These are phyloP conservation scores for Drosophila repleta DNA, from an alignment of 1,140 invertebrate species.

Conservation along the genomic window DNA sequence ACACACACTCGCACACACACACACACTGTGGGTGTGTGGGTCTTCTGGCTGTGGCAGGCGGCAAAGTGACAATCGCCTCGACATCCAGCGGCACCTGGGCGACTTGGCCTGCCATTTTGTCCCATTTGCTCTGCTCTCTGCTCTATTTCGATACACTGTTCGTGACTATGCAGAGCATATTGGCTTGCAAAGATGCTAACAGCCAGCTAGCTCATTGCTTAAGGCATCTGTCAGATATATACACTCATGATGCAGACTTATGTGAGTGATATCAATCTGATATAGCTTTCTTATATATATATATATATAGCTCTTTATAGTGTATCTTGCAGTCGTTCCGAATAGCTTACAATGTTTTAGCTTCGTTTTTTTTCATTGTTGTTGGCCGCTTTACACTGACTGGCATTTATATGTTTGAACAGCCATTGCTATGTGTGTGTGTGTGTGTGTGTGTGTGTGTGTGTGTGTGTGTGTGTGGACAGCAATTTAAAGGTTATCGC, in stretches of 20 bases:
- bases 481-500: conserved; percentile 77
- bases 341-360: background rate
- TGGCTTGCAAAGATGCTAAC: no score
- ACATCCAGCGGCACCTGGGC: conserved; percentile 42
- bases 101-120: conserved; percentile 35
- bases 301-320: conserved; percentile 1
- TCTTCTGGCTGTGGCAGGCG: conserved; percentile 43
- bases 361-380: conserved; percentile 20
- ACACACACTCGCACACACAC: conserved; percentile 16
- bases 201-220: no score
- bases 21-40: background rate
- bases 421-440: conserved; percentile 27
- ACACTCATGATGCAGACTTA: no score
- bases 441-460: background rate
- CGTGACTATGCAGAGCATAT: background rate
- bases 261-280: no score
- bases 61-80: conserved; percentile 66
- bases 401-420: conserved; percentile 38
- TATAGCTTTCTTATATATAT: no score
- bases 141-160: conserved; percentile 8
- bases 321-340: conserved; percentile 3
- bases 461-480: conserved; percentile 30
- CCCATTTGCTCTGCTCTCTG: conserved; percentile 32
- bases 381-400: conserved; percentile 18
- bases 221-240: no score